Evolutionary conservation across 1,140 invertebrate species (phyloP), one percentile per base, ranked within the genome.

Genomic region (Drosophila seguyi): DNA sequence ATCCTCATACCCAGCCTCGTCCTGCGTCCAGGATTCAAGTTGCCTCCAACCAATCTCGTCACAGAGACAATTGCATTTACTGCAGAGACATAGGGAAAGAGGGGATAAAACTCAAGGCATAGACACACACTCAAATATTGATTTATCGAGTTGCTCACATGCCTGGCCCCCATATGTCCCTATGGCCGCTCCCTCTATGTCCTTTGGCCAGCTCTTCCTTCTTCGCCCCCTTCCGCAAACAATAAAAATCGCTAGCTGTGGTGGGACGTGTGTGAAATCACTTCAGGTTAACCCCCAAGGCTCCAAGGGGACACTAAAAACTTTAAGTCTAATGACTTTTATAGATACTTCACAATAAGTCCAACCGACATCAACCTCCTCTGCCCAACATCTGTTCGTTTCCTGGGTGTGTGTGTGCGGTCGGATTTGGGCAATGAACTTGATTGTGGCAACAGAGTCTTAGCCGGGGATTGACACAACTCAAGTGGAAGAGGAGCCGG

Each of bases 111-210:
- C 65, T 31, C 34, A 44, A 29, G 14, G 18, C 60, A 41, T 29
- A 72, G 75, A 66, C 63, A 36, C 63, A 36, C 48, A 47, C 65
- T 81, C 80, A 72, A 90, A 78, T 84, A 90, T 88, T 88, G 84
- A 88, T 88, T 88, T 88, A 88, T 84, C 59, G 85, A 84, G 77
- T 74, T 78, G 77, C 84, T 80, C 84, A 88, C 79, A 75, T 87
- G 78, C 41, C 22, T 25, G 45, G 34, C 48, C 25, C 48, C 38
- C 48, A 52, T 57, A 63, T 74, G 67, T 71, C 62, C 81, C 57
- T 41, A 31, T 47, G 45, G 42, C 7, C 3, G 50, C 31, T 53
- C 50, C 62, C 29, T 0, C 34, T 20, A 45, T 11, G 29, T 66
- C 62, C 20, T 44, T 39, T 47, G 25, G 69, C 39, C 45, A 44